A percentile compares a stretch with the other conserved stretches of the same genome.
Conservation (phyloP, 2,113 vertebrate species). For the Guaruba guarouba region DNA sequence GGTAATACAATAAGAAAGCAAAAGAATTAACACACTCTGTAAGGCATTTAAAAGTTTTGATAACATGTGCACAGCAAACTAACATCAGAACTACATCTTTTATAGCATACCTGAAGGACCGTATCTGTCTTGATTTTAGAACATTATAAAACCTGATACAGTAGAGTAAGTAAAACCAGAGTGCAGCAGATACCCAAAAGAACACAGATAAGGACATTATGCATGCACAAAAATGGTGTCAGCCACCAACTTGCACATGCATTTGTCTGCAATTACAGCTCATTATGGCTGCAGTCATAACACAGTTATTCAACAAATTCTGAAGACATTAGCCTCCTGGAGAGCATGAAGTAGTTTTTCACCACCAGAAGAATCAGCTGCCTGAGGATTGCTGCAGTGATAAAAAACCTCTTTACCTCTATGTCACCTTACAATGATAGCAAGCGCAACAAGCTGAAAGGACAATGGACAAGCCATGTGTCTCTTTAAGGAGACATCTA, state of each 20-base stretch:
- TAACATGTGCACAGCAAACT: neutral
- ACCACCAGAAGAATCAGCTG: conserved; percentile 12
- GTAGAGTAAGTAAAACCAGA: neutral
- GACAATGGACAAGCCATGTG: neutral
- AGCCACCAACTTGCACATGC: neutral
- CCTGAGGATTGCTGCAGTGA: neutral
- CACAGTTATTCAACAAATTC: conserved; percentile 39
- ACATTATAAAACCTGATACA: neutral
- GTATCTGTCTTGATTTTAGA: neutral
- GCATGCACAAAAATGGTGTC: neutral
- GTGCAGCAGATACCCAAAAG: neutral
- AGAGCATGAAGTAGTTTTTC: conserved; percentile 16
- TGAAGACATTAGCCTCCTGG: conserved; percentile 31
- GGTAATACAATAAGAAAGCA: neutral
- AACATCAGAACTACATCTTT: neutral
- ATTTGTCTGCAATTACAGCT: conserved; percentile 42
- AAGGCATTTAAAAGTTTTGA: neutral
- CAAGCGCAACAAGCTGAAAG: neutral
- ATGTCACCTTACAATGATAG: neutral
- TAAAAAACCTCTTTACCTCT: neutral
- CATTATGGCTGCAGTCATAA: conserved; percentile 23
- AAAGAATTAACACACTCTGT: neutral
- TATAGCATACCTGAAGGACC: fast-evolving
- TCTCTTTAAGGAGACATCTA: neutral
- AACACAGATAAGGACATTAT: neutral